Conservation (phyloP, 2,888 invertebrate species). For the Chrysolina americana region DNA sequence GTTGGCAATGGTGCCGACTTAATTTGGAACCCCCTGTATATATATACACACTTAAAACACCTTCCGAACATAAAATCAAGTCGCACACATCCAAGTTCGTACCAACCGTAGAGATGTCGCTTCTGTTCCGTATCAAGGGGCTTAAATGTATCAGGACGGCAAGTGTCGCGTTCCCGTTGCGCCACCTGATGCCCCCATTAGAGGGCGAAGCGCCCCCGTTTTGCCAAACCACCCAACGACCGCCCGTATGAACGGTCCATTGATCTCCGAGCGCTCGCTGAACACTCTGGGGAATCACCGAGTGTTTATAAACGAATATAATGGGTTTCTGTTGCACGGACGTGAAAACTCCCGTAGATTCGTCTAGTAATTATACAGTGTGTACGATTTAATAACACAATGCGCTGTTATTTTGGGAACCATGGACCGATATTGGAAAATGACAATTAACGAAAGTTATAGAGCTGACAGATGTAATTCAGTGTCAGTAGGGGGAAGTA, state of each 20-base stretch:
- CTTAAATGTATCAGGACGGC: slow-evolving; percentile 54
- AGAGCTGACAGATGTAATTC: too few relatives aligned
- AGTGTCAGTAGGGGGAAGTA: too few relatives aligned
- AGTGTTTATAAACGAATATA: slow-evolving; percentile 25
- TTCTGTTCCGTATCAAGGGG: slow-evolving; percentile 41
- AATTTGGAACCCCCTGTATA: too few relatives aligned
- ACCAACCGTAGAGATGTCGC: slow-evolving; percentile 35
- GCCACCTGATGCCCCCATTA: slow-evolving; percentile 54
- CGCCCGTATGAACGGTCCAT: slow-evolving; percentile 49
- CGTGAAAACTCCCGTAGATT: too few relatives aligned
- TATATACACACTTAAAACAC: too few relatives aligned
- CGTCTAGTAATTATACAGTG: too few relatives aligned
- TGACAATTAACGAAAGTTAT: too few relatives aligned
- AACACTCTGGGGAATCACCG: slow-evolving; percentile 23
- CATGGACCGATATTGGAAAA: too few relatives aligned
- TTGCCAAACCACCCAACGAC: slow-evolving; percentile 49
- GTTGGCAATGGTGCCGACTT: too few relatives aligned
- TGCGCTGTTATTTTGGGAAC: too few relatives aligned
- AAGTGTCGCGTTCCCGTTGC: slow-evolving; percentile 51
- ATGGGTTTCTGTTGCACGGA: background rate
- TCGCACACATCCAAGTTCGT: slow-evolving; percentile 16
- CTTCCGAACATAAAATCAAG: background rate
- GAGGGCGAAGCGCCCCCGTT: slow-evolving; percentile 44
- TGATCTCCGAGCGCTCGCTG: slow-evolving; percentile 34
- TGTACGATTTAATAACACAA: too few relatives aligned